Percentiles rank a stretch among this genome's conserved stretches.
Conservation (phyloP, 1,140 invertebrate genomes). For the Sesamia nonagrioides region DNA sequence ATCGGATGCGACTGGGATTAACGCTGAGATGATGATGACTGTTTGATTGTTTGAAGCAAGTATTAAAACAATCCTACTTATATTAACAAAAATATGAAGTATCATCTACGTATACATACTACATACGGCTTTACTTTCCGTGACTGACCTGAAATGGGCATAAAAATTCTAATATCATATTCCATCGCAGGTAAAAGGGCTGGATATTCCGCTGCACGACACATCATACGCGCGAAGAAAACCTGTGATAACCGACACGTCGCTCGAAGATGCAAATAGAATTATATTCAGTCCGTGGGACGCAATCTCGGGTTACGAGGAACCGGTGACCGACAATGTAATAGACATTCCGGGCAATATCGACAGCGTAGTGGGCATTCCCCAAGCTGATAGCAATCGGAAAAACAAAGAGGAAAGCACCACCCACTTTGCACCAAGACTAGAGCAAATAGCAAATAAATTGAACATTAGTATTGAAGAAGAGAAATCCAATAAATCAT, state of each 20-base stretch:
- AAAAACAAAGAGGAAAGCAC: slow-evolving; percentile 75
- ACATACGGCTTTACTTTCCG: background rate
- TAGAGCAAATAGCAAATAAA: slow-evolving; percentile 77
- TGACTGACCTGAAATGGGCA: background rate
- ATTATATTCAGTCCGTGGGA: slow-evolving; percentile 87
- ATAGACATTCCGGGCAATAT: slow-evolving; percentile 82
- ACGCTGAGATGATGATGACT: no score
- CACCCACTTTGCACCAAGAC: slow-evolving; percentile 61
- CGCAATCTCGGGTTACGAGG: slow-evolving; percentile 79
- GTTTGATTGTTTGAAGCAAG: background rate
- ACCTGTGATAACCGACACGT: slow-evolving; percentile 76
- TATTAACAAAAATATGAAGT: background rate
- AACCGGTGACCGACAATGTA: slow-evolving; percentile 77
- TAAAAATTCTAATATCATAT: slow-evolving; percentile 39
- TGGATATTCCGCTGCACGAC: slow-evolving; percentile 77
- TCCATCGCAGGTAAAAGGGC: slow-evolving; percentile 76
- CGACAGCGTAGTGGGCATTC: slow-evolving; percentile 58
- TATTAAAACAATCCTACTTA: background rate
- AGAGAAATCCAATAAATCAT: slow-evolving; percentile 84
- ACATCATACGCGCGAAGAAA: slow-evolving; percentile 67
- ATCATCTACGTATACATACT: no score
- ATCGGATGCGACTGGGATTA: no score
- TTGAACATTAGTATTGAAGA: slow-evolving; percentile 79
- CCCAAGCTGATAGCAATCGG: slow-evolving; percentile 61
- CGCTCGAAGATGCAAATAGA: slow-evolving; percentile 84